Conservation (phyloP, 2,113 vertebrate genomes). For the Engystomops pustulosus region DNA sequence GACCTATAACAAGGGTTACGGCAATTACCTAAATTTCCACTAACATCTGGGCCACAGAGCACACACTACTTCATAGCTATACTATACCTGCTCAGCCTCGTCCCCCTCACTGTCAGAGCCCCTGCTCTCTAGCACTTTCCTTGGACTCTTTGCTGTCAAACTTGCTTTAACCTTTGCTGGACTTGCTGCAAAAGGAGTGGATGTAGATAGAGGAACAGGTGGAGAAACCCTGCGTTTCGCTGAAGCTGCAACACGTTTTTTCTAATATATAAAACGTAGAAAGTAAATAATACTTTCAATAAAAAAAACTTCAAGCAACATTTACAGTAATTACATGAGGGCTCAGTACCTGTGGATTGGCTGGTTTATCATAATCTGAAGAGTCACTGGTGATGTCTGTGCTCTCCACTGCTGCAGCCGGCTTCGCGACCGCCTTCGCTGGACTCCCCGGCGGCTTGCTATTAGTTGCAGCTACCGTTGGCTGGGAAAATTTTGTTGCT, state of each 20-base stretch:
- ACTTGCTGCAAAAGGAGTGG: background rate
- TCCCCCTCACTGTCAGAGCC: constrained; percentile 49
- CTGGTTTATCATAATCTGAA: too few species aligned
- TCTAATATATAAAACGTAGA: background rate
- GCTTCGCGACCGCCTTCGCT: too few species aligned
- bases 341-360: too few species aligned
- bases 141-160: background rate
- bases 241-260: background rate
- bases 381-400: too few species aligned
- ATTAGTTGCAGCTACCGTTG: too few species aligned
- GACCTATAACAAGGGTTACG: background rate
- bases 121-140: background rate
- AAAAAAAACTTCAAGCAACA: background rate
- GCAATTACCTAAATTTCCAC: too few species aligned
- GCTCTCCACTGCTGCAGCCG: too few species aligned
- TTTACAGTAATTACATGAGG: too few species aligned
- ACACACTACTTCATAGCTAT: background rate
- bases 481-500: too few species aligned
- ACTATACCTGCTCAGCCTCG: background rate
- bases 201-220: background rate
- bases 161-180: constrained; percentile 42
- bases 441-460: too few species aligned
- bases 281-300: too few species aligned
- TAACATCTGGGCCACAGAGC: too few species aligned
- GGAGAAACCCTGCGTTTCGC: background rate